Base-by-base conservation (phyloP, 2,888 invertebrate genomes). In the Apamea epomidion region DNA sequence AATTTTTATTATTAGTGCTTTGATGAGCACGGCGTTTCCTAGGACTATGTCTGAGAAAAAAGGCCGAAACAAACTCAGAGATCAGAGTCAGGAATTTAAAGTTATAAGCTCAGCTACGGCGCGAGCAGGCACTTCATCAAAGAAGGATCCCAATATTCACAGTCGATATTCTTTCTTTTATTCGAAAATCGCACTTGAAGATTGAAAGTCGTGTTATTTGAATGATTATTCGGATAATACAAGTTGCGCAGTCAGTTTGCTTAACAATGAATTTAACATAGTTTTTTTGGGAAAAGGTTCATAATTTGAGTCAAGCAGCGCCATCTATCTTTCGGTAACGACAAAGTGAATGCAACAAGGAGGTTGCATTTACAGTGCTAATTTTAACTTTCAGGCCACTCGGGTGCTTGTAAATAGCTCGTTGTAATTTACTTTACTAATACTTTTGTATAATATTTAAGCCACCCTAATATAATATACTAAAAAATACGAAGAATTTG, bases 301-400 rank as follows among this genome's bases (percentile, higher is more conserved):
- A 10, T 32, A 0, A 37, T 62, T 54, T 54, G n/a, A 32, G n/a
- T 54, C 29, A 48, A 62, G 62, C 45, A 84, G 21, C 80, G 83
- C 85, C 74, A 77, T 84, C 84, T 84, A 71, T 71, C 0, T 1
- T n/a, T 70, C 2, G 32, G n/a, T 42, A 42, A 4, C 1, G n/a
- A 37, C 48, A 76, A 51, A 2, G 14, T 5, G 12, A 21, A 42
- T 0, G 5, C 5, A 45, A 12, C 0, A 58, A 18, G 5, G 1
- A 51, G 58, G 37, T 37, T 25, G 37, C 21, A 65, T 7, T 77
- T 67, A 0, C 18, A 58, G 0, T 6, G 3, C 0, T 8, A 6
- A 62, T 25, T 8, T 32, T 51, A 51, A 14, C 4, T 51, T 21
- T 32, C 25, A 32, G 25, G 12, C 3, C 12, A 70, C 25, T 54